Evolutionary conservation across 2,888 invertebrate species (phyloP).

Genomic region (Portevinia maculata): DNA sequence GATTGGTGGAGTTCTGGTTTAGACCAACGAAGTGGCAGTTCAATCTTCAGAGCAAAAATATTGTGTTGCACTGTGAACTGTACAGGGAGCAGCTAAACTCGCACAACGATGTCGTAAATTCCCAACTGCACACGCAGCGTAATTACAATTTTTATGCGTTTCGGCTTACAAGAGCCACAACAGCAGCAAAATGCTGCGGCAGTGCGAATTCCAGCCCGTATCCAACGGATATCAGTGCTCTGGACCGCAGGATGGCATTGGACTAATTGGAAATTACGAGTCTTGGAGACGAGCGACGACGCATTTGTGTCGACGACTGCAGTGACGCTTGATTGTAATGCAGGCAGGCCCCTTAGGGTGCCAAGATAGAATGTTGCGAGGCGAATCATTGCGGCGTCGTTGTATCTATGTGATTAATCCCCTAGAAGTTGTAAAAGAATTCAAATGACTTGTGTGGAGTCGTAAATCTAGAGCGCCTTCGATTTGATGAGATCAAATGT

Average conservation of each 20-base stretch:
- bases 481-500: constrained; percentile 57
- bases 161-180: constrained; percentile 48
- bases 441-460: constrained; percentile 67
- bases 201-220: constrained; percentile 44
- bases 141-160: constrained; percentile 74
- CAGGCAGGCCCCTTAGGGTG: constrained; percentile 42
- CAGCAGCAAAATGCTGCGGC: constrained; percentile 6
- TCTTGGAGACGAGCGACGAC: constrained; percentile 60
- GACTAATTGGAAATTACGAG: constrained; percentile 75
- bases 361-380: constrained; percentile 35
- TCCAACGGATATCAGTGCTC: constrained; percentile 23
- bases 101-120: constrained; percentile 67
- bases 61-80: constrained; percentile 41
- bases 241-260: constrained; percentile 71
- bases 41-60: constrained; percentile 41
- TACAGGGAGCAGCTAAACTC: constrained; percentile 2
- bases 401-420: constrained; percentile 61
- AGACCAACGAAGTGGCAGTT: constrained; percentile 58
- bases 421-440: constrained; percentile 54
- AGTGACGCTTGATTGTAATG: constrained; percentile 41
- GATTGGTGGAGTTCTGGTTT: constrained; percentile 53
- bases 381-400: not conserved
- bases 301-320: constrained; percentile 65
- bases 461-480: constrained; percentile 72
- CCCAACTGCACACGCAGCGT: constrained; percentile 55